A percentile compares a stretch with the other conserved stretches of the same genome.
These are phyloP conservation scores for Trissoscelio sp. DNA, from an alignment of 2,888 invertebrate species.

Conservation along the genomic window DNA sequence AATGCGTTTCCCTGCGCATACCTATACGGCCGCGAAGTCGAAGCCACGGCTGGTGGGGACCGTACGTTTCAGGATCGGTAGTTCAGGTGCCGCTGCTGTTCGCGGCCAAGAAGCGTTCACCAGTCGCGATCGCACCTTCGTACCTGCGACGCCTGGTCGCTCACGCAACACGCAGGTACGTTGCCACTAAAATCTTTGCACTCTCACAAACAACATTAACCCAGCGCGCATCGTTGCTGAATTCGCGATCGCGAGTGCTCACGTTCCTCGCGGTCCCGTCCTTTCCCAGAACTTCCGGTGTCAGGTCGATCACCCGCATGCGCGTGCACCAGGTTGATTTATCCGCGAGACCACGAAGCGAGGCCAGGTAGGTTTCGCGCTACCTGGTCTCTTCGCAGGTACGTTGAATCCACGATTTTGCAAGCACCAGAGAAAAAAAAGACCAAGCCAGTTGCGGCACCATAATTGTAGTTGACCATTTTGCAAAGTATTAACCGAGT, in stretches of 20 bases:
- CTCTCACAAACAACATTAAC: background rate
- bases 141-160: slow-evolving; percentile 74
- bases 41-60: slow-evolving; percentile 62
- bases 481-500: too few species aligned
- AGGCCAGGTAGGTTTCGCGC: slow-evolving; percentile 2
- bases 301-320: slow-evolving; percentile 47
- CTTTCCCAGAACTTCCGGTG: slow-evolving; percentile 19
- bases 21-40: slow-evolving; percentile 1
- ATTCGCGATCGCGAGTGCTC: slow-evolving; percentile 31
- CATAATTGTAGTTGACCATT: too few species aligned
- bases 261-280: background rate
- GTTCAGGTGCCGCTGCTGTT: slow-evolving; percentile 75
- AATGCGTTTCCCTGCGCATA: slow-evolving; percentile 34
- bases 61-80: slow-evolving; percentile 71
- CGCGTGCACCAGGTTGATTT: slow-evolving; percentile 3
- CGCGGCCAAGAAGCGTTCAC: slow-evolving; percentile 71
- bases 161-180: slow-evolving; percentile 68
- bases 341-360: slow-evolving; percentile 16
- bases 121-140: slow-evolving; percentile 81
- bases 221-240: background rate
- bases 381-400: slow-evolving; percentile 4
- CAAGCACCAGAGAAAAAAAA: too few species aligned
- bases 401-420: background rate
- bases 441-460: too few species aligned
- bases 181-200: slow-evolving; percentile 32